phyloP scores from a whole-genome alignment of 2,113 vertebrate species.

The Dasyornis broadbenti region DNA sequence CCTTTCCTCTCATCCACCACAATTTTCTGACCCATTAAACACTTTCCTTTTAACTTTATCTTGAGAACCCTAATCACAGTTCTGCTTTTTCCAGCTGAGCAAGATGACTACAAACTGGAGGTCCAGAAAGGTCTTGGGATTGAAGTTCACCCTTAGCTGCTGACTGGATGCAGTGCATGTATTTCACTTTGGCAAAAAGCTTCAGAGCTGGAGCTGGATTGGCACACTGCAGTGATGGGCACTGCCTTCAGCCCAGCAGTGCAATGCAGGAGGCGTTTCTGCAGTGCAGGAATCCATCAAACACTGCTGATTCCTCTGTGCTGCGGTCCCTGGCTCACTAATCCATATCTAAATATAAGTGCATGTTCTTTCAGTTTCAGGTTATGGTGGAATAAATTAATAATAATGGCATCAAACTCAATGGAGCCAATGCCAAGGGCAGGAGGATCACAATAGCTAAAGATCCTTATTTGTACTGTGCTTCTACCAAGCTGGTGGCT shows the following conservation, averaged over 20 bases:
- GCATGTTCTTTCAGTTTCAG: background rate
- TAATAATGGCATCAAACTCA: background rate
- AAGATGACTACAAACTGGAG: background rate
- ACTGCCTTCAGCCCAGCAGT: background rate
- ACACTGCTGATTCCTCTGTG: background rate
- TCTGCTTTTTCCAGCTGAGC: background rate
- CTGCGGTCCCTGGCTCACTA: background rate
- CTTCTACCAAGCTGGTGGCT: background rate
- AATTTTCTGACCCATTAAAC: background rate
- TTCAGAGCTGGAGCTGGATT: background rate
- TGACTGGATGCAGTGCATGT: background rate
- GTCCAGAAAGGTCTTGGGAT: background rate
- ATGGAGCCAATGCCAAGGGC: background rate
- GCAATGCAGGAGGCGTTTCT: background rate
- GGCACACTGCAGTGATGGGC: accelerated
- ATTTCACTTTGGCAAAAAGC: background rate
- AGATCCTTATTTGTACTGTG: background rate
- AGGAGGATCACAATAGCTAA: background rate
- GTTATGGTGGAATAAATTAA: background rate
- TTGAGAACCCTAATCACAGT: background rate
- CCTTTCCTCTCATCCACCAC: background rate
- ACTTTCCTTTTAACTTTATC: background rate
- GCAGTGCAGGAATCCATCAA: background rate
- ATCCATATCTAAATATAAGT: background rate
- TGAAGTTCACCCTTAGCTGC: background rate